phyloP scores from a whole-genome alignment of 1,140 invertebrate genomes.

The Harpegnathos saltator region DNA sequence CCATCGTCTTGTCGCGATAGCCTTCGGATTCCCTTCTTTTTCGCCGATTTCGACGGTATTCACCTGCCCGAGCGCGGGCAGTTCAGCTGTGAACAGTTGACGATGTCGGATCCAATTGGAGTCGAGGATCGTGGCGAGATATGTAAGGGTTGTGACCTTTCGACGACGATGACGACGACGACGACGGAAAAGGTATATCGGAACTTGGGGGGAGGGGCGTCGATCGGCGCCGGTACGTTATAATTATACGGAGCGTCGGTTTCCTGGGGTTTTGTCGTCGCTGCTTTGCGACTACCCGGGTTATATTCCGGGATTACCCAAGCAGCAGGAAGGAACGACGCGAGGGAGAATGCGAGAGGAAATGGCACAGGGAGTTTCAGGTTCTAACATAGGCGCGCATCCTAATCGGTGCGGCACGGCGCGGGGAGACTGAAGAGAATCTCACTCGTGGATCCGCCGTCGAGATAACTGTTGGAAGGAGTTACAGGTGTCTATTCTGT shows the following conservation, averaged over 20 bases:
- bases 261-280: constrained; percentile 1
- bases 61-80: not conserved
- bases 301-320: constrained; percentile 27
- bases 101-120: constrained; percentile 35
- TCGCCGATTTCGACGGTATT: constrained; percentile 6
- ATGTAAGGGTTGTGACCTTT: not conserved
- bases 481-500: not conserved
- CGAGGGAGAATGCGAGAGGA: constrained; percentile 8
- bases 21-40: constrained; percentile 12
- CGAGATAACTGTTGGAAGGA: not conserved
- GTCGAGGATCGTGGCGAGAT: not conserved
- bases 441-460: not conserved
- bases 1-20: constrained; percentile 28
- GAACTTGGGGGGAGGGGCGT: not conserved
- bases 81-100: constrained; percentile 26
- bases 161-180: not conserved
- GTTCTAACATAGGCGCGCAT: constrained; percentile 11
- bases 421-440: not conserved
- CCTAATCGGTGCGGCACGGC: constrained; percentile 13
- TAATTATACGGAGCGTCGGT: constrained; percentile 55
- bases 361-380: constrained; percentile 39
- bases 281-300: not conserved
- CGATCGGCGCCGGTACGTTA: constrained; percentile 15
- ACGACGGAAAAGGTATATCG: not conserved
- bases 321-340: not conserved